phyloP scores from a whole-genome alignment of 2,888 invertebrate genomes.

The Megaustenia siamemsis region DNA sequence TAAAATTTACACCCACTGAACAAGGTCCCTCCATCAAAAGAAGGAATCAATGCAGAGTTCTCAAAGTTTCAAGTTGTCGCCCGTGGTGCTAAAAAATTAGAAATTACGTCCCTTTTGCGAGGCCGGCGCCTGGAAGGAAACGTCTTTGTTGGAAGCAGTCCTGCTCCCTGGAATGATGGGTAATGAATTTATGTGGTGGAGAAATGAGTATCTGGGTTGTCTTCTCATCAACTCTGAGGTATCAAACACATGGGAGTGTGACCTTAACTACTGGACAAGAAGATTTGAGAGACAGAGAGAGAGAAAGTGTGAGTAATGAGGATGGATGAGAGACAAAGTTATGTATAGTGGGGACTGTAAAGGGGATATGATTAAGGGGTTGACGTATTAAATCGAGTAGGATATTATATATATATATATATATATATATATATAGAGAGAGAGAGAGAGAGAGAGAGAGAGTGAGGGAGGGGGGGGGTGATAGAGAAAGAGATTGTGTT shows the following conservation, averaged over 20 bases:
- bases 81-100: slow-evolving; percentile 44
- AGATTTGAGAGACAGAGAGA: no score
- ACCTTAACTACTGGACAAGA: not conserved
- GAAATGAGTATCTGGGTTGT: not conserved
- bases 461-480: no score
- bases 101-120: slow-evolving; percentile 46
- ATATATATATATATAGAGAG: no score
- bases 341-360: no score
- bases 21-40: slow-evolving; percentile 30
- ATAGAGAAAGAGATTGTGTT: not conserved
- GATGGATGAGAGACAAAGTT: not conserved
- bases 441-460: no score
- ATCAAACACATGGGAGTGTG: slow-evolving; percentile 9
- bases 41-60: slow-evolving; percentile 38
- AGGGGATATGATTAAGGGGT: not conserved
- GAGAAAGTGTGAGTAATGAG: not conserved
- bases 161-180: slow-evolving; percentile 22
- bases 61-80: slow-evolving; percentile 40
- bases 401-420: not conserved
- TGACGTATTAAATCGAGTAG: not conserved
- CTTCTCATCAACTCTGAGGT: slow-evolving; percentile 30
- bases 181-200: slow-evolving; percentile 41
- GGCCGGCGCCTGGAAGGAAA: slow-evolving; percentile 37
- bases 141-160: slow-evolving; percentile 27
- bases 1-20: slow-evolving; percentile 42